phyloP scores from a whole-genome alignment of 2,888 invertebrate genomes.

The Clistopyga incitator region DNA sequence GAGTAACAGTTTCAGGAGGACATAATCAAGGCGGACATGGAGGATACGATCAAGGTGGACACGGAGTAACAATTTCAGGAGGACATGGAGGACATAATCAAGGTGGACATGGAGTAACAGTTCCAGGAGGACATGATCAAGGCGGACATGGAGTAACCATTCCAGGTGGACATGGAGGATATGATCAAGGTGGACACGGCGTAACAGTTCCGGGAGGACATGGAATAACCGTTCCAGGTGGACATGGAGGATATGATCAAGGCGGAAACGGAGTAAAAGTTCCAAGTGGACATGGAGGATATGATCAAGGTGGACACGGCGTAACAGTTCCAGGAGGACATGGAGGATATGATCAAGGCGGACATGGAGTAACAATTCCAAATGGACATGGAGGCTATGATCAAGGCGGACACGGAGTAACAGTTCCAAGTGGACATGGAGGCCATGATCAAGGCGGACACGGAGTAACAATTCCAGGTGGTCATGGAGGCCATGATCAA shows the following conservation, averaged over 20 bases:
- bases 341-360: constrained; percentile 81
- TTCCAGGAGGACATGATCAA: constrained; percentile 17
- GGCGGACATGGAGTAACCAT: constrained; percentile 32
- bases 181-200: constrained; percentile 10
- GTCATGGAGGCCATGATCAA: constrained; percentile 35
- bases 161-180: constrained; percentile 36
- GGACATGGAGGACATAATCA: constrained; percentile 37
- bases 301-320: constrained; percentile 1
- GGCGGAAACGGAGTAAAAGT: constrained; percentile 12
- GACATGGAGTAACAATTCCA: constrained; percentile 79
- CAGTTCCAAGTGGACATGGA: constrained; percentile 28
- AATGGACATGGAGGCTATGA: constrained; percentile 83
- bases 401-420: constrained; percentile 45
- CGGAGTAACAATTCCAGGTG: constrained; percentile 11
- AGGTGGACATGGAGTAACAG: constrained; percentile 13
- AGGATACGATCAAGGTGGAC: constrained; percentile 69
- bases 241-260: constrained; percentile 23
- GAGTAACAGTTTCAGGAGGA: neutral
- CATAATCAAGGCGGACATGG: constrained; percentile 78
- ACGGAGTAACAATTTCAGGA: constrained; percentile 16
- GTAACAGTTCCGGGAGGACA: constrained; percentile 36
- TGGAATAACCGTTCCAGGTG: constrained; percentile 37
- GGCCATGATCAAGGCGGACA: constrained; percentile 34
- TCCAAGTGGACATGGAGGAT: constrained; percentile 25
- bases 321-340: constrained; percentile 74